A percentile compares a stretch with the other conserved stretches of the same genome.
phyloP scores from a whole-genome alignment of 1,140 invertebrate species.

The Heliconius eleuchia region DNA sequence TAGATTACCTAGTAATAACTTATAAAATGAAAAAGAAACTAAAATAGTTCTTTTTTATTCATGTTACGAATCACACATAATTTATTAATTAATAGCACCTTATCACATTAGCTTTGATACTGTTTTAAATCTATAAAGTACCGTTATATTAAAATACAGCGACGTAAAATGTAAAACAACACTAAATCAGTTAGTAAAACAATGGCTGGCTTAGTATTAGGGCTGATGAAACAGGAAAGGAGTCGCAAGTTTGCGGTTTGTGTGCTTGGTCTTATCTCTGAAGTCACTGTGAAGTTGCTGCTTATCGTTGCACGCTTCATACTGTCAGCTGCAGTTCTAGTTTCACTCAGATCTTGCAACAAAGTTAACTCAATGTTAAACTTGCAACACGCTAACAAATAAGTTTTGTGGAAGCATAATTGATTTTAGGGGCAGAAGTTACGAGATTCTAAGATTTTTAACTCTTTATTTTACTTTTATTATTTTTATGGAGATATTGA shows the following conservation, averaged over 20 bases:
- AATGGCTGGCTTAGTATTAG: constrained; percentile 44
- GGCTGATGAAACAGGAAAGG: constrained; percentile 42
- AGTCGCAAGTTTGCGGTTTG: constrained; percentile 55
- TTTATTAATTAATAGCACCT: no score
- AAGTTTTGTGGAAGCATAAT: constrained; percentile 18
- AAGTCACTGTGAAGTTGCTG: constrained; percentile 61
- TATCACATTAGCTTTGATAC: not conserved
- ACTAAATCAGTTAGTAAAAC: constrained; percentile 33
- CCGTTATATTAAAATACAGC: not conserved
- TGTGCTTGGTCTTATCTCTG: constrained; percentile 59
- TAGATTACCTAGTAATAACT: not conserved
- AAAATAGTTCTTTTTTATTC: no score
- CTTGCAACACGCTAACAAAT: constrained; percentile 7
- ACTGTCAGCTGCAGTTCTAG: constrained; percentile 64
- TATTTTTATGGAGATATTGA: no score
- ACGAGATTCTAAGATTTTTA: not conserved
- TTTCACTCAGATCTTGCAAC: constrained; percentile 26
- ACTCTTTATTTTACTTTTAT: no score
- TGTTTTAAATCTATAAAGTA: not conserved
- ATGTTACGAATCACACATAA: no score
- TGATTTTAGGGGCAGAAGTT: not conserved
- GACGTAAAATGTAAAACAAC: constrained; percentile 14
- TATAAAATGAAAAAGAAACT: no score
- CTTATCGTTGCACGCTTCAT: constrained; percentile 50
- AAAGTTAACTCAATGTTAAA: constrained; percentile 23